Conservation (phyloP, 2,888 invertebrate species). For the Auanema freiburgensis region DNA sequence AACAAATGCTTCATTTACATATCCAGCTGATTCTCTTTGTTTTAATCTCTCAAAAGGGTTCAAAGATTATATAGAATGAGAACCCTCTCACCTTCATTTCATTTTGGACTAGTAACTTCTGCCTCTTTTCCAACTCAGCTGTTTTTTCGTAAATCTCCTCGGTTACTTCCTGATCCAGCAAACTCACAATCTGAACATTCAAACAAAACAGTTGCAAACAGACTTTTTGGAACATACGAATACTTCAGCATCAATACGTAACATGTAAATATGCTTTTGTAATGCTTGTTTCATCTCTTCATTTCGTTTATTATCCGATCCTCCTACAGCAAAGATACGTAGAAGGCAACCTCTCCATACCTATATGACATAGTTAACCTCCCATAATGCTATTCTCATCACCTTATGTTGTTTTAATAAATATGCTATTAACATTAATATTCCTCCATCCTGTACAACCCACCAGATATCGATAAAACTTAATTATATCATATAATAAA, state of each 20-base stretch:
- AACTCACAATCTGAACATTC: constrained; percentile 52
- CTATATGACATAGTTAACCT: constrained; percentile 19
- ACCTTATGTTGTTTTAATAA: constrained; percentile 80
- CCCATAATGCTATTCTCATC: background rate
- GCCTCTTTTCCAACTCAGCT: constrained; percentile 96
- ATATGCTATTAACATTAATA: constrained; percentile 83
- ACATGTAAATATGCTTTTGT: constrained; percentile 93
- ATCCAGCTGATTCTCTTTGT: constrained; percentile 13
- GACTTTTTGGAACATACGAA: constrained; percentile 38
- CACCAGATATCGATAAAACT: constrained; percentile 95
- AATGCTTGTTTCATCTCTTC: constrained; percentile 89
- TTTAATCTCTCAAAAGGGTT: constrained; percentile 28
- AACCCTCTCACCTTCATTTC: too few relatives aligned
- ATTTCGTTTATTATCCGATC: constrained; percentile 77
- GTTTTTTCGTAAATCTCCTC: constrained; percentile 98
- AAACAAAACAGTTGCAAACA: background rate
- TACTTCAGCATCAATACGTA: constrained; percentile 86
- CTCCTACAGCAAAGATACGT: constrained; percentile 97
- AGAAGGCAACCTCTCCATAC: constrained; percentile 95
- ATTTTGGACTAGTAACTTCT: constrained; percentile 80
- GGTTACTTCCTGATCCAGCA: constrained; percentile 95
- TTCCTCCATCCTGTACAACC: constrained; percentile 92
- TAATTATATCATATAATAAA: constrained; percentile 1
- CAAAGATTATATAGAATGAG: too few relatives aligned
- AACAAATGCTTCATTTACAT: constrained; percentile 20